Percentiles rank a stretch among this genome's conserved stretches.
Conservation (phyloP, 2,113 vertebrate species). For the Pseudois nayaur region DNA sequence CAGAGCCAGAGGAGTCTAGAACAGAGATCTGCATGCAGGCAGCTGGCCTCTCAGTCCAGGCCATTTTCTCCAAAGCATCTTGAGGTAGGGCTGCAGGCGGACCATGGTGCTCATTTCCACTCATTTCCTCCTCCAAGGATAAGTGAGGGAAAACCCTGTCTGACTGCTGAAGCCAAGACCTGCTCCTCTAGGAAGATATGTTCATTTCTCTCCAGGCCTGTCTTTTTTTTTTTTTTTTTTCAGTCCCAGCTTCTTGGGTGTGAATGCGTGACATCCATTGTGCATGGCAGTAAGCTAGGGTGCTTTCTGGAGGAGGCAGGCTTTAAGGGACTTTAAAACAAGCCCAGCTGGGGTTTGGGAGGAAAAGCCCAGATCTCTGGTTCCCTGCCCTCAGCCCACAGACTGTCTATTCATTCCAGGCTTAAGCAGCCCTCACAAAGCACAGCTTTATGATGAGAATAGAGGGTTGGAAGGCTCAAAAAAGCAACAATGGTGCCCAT, state of each 20-base stretch:
- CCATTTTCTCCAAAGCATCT: not conserved
- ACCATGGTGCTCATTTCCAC: not conserved
- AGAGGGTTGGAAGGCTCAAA: not conserved
- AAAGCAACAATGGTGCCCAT: accelerated
- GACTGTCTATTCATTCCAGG: accelerated
- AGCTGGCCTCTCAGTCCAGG: not conserved
- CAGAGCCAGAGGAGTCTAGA: not conserved
- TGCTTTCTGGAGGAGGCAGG: not conserved
- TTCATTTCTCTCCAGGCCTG: not conserved
- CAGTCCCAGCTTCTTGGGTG: not conserved
- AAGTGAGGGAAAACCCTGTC: not conserved
- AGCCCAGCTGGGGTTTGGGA: not conserved
- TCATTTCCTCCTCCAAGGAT: not conserved
- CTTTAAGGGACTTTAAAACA: not conserved
- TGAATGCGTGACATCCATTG: accelerated
- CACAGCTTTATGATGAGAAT: not conserved
- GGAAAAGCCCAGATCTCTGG: not conserved
- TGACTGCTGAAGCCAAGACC: not conserved
- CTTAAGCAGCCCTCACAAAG: not conserved
- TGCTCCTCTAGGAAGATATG: not conserved
- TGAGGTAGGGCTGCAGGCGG: not conserved
- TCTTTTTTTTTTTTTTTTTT: no score
- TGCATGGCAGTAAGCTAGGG: not conserved
- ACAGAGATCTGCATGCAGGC: not conserved
- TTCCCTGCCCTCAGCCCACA: not conserved